Evolutionary conservation across 2,888 invertebrate species (phyloP).

Genomic region (Ashinkailepas kermadecensis): DNA sequence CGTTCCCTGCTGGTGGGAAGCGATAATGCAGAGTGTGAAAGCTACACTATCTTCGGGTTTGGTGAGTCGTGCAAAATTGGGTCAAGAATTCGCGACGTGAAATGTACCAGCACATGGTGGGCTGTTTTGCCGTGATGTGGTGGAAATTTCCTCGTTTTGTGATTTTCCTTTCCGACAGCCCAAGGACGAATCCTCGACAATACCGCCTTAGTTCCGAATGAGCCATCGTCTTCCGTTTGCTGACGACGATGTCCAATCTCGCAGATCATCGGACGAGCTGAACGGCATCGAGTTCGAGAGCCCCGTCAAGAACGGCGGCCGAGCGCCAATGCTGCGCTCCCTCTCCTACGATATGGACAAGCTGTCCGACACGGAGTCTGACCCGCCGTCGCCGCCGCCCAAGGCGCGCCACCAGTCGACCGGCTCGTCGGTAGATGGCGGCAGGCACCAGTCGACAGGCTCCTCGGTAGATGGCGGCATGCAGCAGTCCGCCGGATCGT

Average conservation of each 20-base stretch:
- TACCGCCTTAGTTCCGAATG: no score
- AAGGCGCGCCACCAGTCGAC: constrained; percentile 22
- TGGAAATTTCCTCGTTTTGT: no score
- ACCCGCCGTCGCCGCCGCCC: constrained; percentile 1
- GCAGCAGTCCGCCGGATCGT: background rate
- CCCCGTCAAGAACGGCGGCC: background rate
- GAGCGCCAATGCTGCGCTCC: background rate
- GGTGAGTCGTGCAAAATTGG: background rate
- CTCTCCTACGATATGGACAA: constrained; percentile 14
- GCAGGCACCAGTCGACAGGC: constrained; percentile 7
- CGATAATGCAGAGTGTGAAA: no score
- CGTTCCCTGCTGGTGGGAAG: no score
- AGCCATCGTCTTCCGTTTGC: no score
- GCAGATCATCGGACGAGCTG: constrained; percentile 1
- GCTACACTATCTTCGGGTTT: no score
- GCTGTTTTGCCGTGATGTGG: no score
- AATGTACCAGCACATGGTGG: no score
- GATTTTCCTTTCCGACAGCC: no score
- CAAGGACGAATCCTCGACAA: no score
- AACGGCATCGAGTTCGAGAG: constrained; percentile 13
- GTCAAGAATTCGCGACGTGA: background rate
- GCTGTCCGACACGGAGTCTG: background rate
- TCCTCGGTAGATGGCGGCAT: background rate
- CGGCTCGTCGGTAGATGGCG: constrained; percentile 8
- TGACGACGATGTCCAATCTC: no score